Base-by-base conservation (phyloP, 2,797 vertebrate species). In the Yasuhikotakia modesta region DNA sequence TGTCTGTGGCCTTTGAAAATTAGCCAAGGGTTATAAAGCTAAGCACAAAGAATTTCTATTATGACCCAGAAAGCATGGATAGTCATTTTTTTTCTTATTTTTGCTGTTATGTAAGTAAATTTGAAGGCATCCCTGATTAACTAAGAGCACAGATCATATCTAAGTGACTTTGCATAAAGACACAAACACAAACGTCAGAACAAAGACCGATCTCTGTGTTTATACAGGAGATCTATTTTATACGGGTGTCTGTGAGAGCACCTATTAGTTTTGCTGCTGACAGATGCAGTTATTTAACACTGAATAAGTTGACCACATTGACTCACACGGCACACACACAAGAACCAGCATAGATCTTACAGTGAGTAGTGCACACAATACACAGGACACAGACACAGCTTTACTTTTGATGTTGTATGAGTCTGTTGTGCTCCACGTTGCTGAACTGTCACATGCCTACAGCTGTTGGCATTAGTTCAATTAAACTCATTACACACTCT, bases 201-300 rank as follows among this genome's bases (percentile, higher is more conserved):
- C 89, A 88, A 81, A 80, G 88, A 85, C 78, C 76, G 30, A 85
- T 50, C 55, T 21, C 11, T 64, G 52, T 63, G 48, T 70, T 39
- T 69, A 63, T 60, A 71, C 53, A 64, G 43, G 77, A 17, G 60
- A 53, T 73, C 78, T 60, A 24, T 43, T 60, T 70, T 77, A 65
- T 69, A 72, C 16, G 65, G 46, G 72, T 68, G 79, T 53, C 76
- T 64, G 68, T 73, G 69, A 82, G 61, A 81, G 68, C 73, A 71
- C 80, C 75, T 72, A 70, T 48, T 68, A 60, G 53, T 73, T 65
- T 53, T 48, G 53, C 45, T 73, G 60, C 55, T 74, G 72, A 66
- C 24, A 69, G 88, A 85, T 84, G 89, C 78, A 68, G 88, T 82
- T 83, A 70, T 79, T 79, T 74, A 74, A 78, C 83, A 86, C 81